phyloP scores from a whole-genome alignment of 2,113 vertebrate species.

The Arenaria interpres region DNA sequence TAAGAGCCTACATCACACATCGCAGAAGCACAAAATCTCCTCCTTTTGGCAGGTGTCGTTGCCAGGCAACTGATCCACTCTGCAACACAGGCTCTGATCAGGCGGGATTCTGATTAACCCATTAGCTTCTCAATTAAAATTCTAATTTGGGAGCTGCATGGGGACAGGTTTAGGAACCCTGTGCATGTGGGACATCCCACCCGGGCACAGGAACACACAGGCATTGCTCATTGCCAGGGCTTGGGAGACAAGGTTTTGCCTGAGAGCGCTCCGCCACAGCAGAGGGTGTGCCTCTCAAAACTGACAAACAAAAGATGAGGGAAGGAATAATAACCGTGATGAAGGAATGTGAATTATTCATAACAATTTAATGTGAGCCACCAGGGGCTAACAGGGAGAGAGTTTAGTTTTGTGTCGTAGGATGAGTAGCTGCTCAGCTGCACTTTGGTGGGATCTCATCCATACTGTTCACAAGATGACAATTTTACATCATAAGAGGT shows the following conservation, averaged over 20 bases:
- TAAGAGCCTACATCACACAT: not conserved
- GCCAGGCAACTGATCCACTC: constrained; percentile 67
- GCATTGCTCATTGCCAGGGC: rapidly evolving
- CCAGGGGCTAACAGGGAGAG: not conserved
- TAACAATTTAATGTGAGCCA: constrained; percentile 59
- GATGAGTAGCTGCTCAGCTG: constrained; percentile 45
- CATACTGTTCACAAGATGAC: constrained; percentile 52
- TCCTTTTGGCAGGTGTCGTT: constrained; percentile 55
- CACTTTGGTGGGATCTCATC: constrained; percentile 59
- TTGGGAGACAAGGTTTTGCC: rapidly evolving
- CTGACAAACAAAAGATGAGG: constrained; percentile 25
- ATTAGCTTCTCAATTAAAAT: constrained; percentile 50
- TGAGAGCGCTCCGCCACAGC: not conserved
- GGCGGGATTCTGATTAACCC: constrained; percentile 28
- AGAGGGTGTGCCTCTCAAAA: not conserved
- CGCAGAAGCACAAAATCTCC: constrained; percentile 28
- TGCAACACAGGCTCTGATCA: not conserved
- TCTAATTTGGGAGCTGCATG: not conserved
- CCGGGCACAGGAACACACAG: not conserved
- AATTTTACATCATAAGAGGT: constrained; percentile 73
- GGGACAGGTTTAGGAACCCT: not conserved
- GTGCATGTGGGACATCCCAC: not conserved
- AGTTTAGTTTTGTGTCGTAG: constrained; percentile 35
- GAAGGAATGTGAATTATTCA: constrained; percentile 68
- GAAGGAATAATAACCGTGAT: constrained; percentile 53